A percentile compares a stretch with the other conserved stretches of the same genome.
These are phyloP conservation scores for Cephalopholis sonnerati DNA, from an alignment of 2,113 vertebrate species.

Conservation along the genomic window DNA sequence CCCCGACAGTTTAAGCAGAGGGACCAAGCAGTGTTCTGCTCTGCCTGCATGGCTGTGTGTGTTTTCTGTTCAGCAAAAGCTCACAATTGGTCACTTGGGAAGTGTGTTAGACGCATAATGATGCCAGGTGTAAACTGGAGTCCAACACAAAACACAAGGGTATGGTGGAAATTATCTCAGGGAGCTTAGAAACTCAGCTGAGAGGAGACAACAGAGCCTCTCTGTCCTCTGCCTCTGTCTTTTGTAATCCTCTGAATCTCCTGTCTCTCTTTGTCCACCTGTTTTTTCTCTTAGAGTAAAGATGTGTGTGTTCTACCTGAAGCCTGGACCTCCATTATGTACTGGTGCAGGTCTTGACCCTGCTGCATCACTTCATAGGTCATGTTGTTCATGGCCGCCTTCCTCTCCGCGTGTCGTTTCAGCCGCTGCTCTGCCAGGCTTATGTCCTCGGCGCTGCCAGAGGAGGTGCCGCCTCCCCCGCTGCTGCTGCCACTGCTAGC, in stretches of 20 bases:
- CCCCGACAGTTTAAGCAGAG: background rate
- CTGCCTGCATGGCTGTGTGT: background rate
- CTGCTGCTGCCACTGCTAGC: conserved; percentile 36
- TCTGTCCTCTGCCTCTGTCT: background rate
- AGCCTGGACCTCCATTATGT: conserved; percentile 99
- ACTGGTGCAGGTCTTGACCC: conserved; percentile 97
- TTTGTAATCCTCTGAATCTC: background rate
- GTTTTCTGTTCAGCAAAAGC: background rate
- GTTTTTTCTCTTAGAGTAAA: background rate
- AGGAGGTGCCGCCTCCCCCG: conserved; percentile 45
- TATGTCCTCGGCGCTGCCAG: conserved; percentile 87
- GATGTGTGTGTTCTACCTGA: conserved; percentile 85
- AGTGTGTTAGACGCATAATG: background rate
- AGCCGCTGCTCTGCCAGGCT: conserved; percentile 94
- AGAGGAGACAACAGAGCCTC: background rate
- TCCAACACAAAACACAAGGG: background rate
- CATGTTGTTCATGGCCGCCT: conserved; percentile 98
- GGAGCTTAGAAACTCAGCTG: background rate
- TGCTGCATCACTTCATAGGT: conserved; percentile 98
- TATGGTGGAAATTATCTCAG: background rate
- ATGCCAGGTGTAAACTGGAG: background rate
- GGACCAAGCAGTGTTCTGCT: background rate
- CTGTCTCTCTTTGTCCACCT: background rate
- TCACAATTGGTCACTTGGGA: background rate
- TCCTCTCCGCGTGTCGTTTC: conserved; percentile 94